Evolutionary conservation across 2,888 invertebrate genomes (phyloP).

Genomic region (Callyntrura guangdongensis): DNA sequence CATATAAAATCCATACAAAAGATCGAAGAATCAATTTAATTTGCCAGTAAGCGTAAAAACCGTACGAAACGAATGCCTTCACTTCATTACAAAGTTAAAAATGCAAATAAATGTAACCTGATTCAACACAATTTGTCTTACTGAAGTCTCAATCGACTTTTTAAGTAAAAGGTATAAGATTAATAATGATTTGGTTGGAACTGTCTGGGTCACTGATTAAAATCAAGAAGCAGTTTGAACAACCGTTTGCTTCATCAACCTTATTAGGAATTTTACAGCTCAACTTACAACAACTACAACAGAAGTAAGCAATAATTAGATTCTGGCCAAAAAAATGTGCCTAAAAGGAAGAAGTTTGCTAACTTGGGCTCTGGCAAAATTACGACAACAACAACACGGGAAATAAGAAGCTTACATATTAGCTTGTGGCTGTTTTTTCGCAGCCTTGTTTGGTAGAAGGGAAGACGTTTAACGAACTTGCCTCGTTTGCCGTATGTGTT

Average conservation of each 20-base stretch:
- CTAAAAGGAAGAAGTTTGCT: not conserved
- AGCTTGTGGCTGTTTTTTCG: too few species aligned
- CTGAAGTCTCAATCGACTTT: not conserved
- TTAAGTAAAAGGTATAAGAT: too few species aligned
- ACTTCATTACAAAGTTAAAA: not conserved
- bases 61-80: not conserved
- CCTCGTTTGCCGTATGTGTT: too few species aligned
- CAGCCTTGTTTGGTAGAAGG: too few species aligned
- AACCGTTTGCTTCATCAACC: conserved; percentile 50
- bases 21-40: not conserved
- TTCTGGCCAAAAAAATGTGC: not conserved
- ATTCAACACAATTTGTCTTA: not conserved
- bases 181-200: not conserved
- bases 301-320: too few species aligned
- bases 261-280: not conserved
- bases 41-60: conserved; percentile 8
- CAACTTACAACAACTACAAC: not conserved
- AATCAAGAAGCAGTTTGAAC: not conserved
- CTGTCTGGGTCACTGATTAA: conserved; percentile 38
- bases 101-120: not conserved
- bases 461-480: too few species aligned
- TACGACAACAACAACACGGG: not conserved
- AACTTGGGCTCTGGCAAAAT: not conserved
- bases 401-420: too few species aligned
- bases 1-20: not conserved